phyloP scores from a whole-genome alignment of 2,888 invertebrate genomes.

The Zygothrica quintamaculata region DNA sequence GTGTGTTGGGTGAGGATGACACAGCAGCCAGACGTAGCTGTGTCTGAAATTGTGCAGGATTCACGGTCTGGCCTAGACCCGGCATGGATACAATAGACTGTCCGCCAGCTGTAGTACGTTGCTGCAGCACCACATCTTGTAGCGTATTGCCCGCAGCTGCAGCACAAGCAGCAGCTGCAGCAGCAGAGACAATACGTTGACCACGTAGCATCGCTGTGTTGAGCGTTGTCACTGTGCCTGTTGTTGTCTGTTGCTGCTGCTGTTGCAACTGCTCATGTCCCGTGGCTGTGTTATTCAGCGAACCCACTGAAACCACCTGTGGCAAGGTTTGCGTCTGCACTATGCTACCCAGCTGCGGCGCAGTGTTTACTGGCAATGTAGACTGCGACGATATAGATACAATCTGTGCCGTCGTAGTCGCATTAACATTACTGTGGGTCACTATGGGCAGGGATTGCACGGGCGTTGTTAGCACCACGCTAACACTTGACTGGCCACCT shows the following conservation, averaged over 20 bases:
- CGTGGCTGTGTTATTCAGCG: slow-evolving; percentile 84
- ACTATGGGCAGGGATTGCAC: slow-evolving; percentile 81
- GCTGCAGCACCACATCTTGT: slow-evolving; percentile 84
- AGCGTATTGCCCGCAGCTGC: slow-evolving; percentile 75
- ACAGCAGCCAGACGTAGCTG: slow-evolving; percentile 83
- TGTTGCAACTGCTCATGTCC: slow-evolving; percentile 73
- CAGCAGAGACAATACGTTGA: slow-evolving; percentile 82
- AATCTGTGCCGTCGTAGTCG: slow-evolving; percentile 78
- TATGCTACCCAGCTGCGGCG: slow-evolving; percentile 80
- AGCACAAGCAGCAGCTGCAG: slow-evolving; percentile 46
- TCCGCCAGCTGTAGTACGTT: slow-evolving; percentile 82
- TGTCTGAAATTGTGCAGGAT: slow-evolving; percentile 82
- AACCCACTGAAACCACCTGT: slow-evolving; percentile 85
- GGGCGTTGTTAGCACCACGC: slow-evolving; percentile 84
- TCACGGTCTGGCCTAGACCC: slow-evolving; percentile 79
- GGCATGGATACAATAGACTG: slow-evolving; percentile 85
- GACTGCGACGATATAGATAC: slow-evolving; percentile 83
- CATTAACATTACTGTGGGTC: slow-evolving; percentile 56
- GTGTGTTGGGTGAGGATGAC: slow-evolving; percentile 54
- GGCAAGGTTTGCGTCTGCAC: slow-evolving; percentile 83
- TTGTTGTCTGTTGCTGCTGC: slow-evolving; percentile 56
- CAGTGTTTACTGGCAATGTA: slow-evolving; percentile 75
- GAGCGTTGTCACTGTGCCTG: slow-evolving; percentile 82
- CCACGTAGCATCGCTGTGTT: slow-evolving; percentile 83
- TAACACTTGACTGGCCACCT: slow-evolving; percentile 81